Conservation (phyloP, 2,113 vertebrate genomes). For the Cyphomyrus discorhynchus region DNA sequence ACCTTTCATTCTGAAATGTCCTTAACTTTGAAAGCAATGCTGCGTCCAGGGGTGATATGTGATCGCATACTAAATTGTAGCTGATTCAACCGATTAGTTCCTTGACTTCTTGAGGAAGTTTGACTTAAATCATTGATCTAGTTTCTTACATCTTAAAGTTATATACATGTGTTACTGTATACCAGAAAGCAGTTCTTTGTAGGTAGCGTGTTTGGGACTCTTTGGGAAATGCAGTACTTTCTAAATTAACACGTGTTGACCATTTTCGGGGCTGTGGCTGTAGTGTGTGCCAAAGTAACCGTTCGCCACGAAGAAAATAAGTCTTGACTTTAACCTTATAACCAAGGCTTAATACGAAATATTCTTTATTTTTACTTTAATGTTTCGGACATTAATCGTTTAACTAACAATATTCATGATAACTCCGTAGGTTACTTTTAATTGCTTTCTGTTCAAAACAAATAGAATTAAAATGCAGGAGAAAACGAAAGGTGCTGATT, state of each 20-base stretch:
- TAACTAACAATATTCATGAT: background rate
- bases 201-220: background rate
- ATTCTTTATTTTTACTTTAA: background rate
- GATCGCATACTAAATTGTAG: background rate
- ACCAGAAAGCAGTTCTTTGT: background rate
- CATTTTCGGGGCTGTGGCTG: background rate
- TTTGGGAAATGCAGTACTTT: background rate
- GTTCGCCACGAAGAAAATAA: background rate
- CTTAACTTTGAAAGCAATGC: background rate
- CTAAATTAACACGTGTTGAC: background rate
- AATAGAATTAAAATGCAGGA: background rate
- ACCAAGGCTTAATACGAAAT: background rate
- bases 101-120: slow-evolving; percentile 1
- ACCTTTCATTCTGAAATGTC: background rate
- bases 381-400: background rate
- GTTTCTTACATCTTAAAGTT: background rate
- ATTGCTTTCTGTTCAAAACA: background rate
- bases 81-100: background rate
- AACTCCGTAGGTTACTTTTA: background rate
- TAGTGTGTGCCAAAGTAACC: background rate
- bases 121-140: background rate
- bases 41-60: background rate
- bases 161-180: background rate
- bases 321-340: background rate
- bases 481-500: background rate